Evolutionary conservation across 2,113 vertebrate species (phyloP).

Genomic region (Climacteris rufus): DNA sequence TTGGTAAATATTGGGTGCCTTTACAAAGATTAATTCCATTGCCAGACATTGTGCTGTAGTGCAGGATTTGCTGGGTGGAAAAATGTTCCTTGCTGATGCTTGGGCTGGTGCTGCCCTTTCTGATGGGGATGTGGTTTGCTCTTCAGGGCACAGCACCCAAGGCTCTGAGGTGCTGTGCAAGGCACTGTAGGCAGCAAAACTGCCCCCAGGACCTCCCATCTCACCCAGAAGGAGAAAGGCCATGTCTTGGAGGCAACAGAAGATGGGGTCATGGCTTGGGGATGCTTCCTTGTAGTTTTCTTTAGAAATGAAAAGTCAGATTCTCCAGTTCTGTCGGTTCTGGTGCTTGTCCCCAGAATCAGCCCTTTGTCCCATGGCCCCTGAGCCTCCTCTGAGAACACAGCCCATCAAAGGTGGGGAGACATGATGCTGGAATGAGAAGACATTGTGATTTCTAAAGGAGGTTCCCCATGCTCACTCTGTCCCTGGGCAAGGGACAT

Average conservation of each 20-base stretch:
- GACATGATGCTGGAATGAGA: background rate
- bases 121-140: background rate
- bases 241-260: accelerated
- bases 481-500: background rate
- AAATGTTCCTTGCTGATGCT: background rate
- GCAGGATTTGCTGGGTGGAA: background rate
- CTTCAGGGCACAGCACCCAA: background rate
- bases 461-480: background rate
- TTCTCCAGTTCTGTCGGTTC: background rate
- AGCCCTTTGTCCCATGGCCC: background rate
- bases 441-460: background rate
- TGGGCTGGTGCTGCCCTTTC: background rate
- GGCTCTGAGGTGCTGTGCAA: background rate
- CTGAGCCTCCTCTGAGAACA: background rate
- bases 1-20: background rate
- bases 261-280: background rate
- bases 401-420: background rate
- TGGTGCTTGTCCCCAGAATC: background rate
- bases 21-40: background rate
- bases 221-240: background rate
- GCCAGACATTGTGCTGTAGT: background rate
- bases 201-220: accelerated
- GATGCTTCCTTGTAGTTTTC: background rate
- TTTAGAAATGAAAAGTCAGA: background rate
- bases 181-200: background rate